Evolutionary conservation across 2,797 vertebrate species (phyloP).

Genomic region (Lepilemur septentrionalis): DNA sequence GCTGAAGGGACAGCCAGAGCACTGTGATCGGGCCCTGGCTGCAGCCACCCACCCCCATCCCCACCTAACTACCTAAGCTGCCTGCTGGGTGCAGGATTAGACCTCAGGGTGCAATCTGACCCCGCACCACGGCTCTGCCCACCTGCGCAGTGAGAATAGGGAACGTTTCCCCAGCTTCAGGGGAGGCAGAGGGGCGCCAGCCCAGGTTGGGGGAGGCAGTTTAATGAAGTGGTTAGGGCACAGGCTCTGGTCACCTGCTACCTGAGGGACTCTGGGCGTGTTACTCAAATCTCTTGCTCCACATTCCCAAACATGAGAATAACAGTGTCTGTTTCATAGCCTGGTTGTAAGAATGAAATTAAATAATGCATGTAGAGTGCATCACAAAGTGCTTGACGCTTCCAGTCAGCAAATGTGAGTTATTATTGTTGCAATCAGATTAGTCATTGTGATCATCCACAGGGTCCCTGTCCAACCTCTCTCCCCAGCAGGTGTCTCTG

Average conservation of each 20-base stretch:
- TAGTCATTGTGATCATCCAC: not conserved
- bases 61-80: constrained; percentile 46
- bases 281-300: constrained; percentile 14
- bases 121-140: not conserved
- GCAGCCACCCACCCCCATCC: constrained; percentile 7
- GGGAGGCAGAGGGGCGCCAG: not conserved
- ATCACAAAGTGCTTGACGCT: constrained; percentile 41
- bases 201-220: not conserved
- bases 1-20: constrained; percentile 78
- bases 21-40: constrained; percentile 72
- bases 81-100: constrained; percentile 20
- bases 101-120: not conserved
- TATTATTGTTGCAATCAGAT: not conserved
- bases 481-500: not conserved
- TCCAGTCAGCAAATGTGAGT: constrained; percentile 49
- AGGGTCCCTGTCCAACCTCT: not conserved
- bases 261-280: not conserved
- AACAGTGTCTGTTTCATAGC: not conserved
- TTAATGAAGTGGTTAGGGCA: not conserved
- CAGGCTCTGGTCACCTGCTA: not conserved
- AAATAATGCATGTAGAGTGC: constrained; percentile 39
- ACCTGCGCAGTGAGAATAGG: not conserved
- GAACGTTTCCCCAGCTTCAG: not conserved
- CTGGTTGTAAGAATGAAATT: constrained; percentile 18
- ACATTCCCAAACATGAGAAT: not conserved